Evolutionary conservation across 1,140 invertebrate genomes (phyloP), one percentile per base, ranked within the genome.

Genomic region (Calycopis cecrops): DNA sequence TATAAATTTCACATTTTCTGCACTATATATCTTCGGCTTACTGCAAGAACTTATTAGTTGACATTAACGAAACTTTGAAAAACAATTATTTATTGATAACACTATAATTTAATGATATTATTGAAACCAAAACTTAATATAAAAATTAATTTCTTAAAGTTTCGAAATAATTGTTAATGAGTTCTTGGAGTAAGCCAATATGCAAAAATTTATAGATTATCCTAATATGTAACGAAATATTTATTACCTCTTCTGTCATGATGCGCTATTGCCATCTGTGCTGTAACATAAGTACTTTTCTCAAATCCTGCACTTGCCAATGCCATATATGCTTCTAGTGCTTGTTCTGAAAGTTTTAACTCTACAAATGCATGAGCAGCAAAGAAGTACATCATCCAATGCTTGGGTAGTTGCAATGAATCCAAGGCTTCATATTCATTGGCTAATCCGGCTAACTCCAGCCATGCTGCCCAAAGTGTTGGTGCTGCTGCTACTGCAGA

Each of bases 381-480:
- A 79, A 99, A 99, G 69, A 99, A 96, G 57, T 96, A 91, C 79
- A 96, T 95, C 88, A 99, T 97, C 97, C 98, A 99, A 86, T 98
- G 96, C 71, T 94, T 91, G 0, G 97, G 96, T 21, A 98, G 76
- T 37, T 89, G 85, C 7, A 96, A 68, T 9, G 90, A 90, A 55
- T 92, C 88, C 35, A 97, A 67, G 35, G 89, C 89, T 60, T 91
- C 94, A 76, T 92, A 93, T 69, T 97, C 95, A 61, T 92, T 93
- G 18, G 98, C 93, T 0, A 99, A 85, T 1, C 92, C 90, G 4
- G 95, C 92, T n/a, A 99, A 79, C 84, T 99, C 97, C 33, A 96
- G 87, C 96, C 98, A 99, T 0, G 96, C 93, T 50, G 95, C 93
- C 97, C 98, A 99, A 56, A 97, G 91, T 65, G 96, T 91, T 9